phyloP scores from a whole-genome alignment of 2,113 vertebrate genomes.

The Tympanuchus pallidicinctus region DNA sequence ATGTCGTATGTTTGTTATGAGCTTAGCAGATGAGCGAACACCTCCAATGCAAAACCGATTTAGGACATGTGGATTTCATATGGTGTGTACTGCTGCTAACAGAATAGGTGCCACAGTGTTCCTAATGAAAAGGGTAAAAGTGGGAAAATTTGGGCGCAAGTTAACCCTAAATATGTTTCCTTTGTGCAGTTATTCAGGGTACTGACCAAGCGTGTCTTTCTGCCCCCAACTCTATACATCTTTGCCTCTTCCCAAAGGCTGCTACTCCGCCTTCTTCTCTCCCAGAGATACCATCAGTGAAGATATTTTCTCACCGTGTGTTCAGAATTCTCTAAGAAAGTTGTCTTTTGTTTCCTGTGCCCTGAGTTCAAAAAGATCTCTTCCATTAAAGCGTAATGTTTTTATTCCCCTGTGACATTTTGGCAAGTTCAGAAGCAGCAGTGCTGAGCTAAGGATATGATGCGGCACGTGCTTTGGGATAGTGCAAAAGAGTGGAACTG shows the following conservation, averaged over 20 bases:
- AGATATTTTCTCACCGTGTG: not conserved
- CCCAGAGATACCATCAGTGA: not conserved
- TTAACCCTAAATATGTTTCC: not conserved
- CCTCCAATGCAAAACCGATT: not conserved
- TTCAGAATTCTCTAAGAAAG: not conserved
- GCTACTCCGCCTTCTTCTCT: not conserved
- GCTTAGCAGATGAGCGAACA: not conserved
- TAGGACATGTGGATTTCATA: not conserved
- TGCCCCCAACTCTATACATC: not conserved
- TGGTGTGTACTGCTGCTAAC: not conserved
- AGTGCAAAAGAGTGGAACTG: not conserved
- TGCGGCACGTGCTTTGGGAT: not conserved
- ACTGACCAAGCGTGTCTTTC: not conserved
- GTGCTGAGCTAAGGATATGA: not conserved
- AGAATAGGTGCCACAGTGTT: not conserved
- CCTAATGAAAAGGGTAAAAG: not conserved
- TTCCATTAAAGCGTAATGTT: not conserved
- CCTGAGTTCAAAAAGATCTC: not conserved
- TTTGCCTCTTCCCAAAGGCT: not conserved
- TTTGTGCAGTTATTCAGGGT: not conserved
- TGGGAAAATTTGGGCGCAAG: not conserved
- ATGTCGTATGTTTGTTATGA: not conserved
- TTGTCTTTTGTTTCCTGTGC: not conserved
- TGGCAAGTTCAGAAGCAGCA: not conserved
- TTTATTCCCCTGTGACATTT: not conserved